Evolutionary conservation across 92 coral and sea anemone species (phyloP), one percentile per base, ranked within the genome.

Genomic region (Umimayanthus chanpuru): DNA sequence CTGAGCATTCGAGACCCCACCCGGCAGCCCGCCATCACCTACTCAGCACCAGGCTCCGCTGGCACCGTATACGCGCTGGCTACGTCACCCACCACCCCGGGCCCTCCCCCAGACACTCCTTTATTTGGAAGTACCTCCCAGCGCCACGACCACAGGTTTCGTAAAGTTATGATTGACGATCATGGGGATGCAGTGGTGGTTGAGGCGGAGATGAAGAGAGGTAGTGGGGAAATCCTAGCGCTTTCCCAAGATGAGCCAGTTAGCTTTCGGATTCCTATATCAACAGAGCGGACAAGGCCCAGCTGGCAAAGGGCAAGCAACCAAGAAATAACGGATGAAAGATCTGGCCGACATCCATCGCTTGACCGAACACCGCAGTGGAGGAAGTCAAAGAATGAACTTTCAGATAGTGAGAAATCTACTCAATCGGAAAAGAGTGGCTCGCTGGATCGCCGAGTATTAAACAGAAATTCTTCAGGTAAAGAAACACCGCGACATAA

Each of bases 71-170:
- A 93, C 74, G 96, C 93, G 72, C 92, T 92, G 56, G 96, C 98
- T n/a, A 93, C 94, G 82, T 94, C 94, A 18, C 96, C 96, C 66
- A 88, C 93, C 67, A 91, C 98, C 72, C 90, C 96, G 6, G 89
- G 85, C 85, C 81, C 88, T 30, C 65, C 91, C 28, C 91, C 94
- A 16, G 98, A 95, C 85, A 90, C 91, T 6, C 94, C 98, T 41
- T 85, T 95, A 73, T 95, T 95, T 88, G 98, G 98, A 58, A 97
- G 96, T 85, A 92, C 87, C 21, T 91, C 93, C 65, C 99, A 89
- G 91, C 95, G 94, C 77, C 94, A 89, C 65, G 95, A 80, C 82
- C 92, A 81, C 85, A 89, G 86, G 56, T 90, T 85, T 83, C 96
- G 98, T 25, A 90, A 92, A 80, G 85, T 89, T 67, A 86, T 88